A percentile compares a stretch with the other conserved stretches of the same genome.
phyloP scores from a whole-genome alignment of 2,888 invertebrate species.

The Philereme vetulata region DNA sequence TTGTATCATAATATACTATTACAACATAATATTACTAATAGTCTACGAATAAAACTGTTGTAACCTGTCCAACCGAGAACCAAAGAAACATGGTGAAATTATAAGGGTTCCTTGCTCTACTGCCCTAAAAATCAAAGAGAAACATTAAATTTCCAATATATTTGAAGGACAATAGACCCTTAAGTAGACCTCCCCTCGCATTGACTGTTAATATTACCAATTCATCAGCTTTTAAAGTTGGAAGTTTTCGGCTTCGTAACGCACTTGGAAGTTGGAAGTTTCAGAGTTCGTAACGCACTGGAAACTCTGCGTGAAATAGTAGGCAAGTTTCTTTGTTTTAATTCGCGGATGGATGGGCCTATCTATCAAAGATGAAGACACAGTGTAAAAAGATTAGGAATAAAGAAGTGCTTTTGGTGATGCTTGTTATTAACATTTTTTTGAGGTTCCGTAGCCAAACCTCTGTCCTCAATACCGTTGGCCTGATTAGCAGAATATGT shows the following conservation, averaged over 20 bases:
- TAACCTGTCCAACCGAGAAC: too few species aligned
- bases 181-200: constrained; percentile 10
- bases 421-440: too few species aligned
- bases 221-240: constrained; percentile 29
- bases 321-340: constrained; percentile 53
- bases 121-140: neutral
- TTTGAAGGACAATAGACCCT: constrained; percentile 1
- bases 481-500: too few species aligned
- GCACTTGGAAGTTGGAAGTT: constrained; percentile 16
- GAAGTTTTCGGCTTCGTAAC: constrained; percentile 16
- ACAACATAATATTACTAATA: too few species aligned
- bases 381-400: constrained; percentile 4
- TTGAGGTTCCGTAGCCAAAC: too few species aligned
- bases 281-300: constrained; percentile 20
- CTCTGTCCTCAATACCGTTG: too few species aligned
- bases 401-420: too few species aligned
- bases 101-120: too few species aligned
- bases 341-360: constrained; percentile 53
- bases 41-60: too few species aligned
- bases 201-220: constrained; percentile 29
- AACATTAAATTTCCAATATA: neutral
- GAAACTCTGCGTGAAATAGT: constrained; percentile 26
- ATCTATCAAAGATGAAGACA: constrained; percentile 55
- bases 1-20: too few species aligned
- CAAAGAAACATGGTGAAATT: too few species aligned